Evolutionary conservation across 2,113 vertebrate genomes (phyloP), one percentile per base, ranked within the genome.

Genomic region (Festucalex cinctus): DNA sequence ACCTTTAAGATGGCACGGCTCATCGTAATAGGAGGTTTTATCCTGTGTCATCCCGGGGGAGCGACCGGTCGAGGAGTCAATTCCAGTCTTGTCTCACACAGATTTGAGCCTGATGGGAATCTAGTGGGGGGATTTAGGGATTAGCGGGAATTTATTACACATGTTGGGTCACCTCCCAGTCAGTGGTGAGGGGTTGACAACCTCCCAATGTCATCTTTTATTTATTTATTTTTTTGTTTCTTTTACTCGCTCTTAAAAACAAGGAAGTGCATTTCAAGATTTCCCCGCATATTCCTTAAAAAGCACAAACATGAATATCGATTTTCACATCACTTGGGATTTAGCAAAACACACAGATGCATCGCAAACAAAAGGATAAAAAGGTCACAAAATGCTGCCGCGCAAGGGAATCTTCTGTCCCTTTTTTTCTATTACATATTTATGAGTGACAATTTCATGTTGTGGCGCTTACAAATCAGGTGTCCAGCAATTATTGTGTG

Each of bases 71-170:
- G 66, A 77, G 79, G 75, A 87, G 76, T 59, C 73, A 69, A 75
- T 79, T 76, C 76, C 78, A 43, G 53, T 78, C 78, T 79, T 74
- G 79, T 79, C 70, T 74, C 26, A 68, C 36, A 60, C 70, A 81
- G 79, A 83, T 83, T 85, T 77, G 36, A 66, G 74, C 65, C 75
- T 81, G 71, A 78, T 61, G 66, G 68, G 75, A 83, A 74, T 83
- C 80, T 59, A 76, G 57, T 44, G 65, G 44, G 67, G 67, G 70
- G 75, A 88, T 79, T 86, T 80, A 43, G 51, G 80, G 81, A 84
- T 84, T 82, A 83, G 69, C 53, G 44, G 68, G 71, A 83, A 76
- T 1, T 68, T 75, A 84, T 85, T 79, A 59, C 70, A 78, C 66
- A 76, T 62, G 66, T 67, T 70, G 60, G 68, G 73, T 75, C 74